These are phyloP conservation scores for Polymixis lichenea DNA, from an alignment of 2,888 invertebrate genomes.

Conservation along the genomic window DNA sequence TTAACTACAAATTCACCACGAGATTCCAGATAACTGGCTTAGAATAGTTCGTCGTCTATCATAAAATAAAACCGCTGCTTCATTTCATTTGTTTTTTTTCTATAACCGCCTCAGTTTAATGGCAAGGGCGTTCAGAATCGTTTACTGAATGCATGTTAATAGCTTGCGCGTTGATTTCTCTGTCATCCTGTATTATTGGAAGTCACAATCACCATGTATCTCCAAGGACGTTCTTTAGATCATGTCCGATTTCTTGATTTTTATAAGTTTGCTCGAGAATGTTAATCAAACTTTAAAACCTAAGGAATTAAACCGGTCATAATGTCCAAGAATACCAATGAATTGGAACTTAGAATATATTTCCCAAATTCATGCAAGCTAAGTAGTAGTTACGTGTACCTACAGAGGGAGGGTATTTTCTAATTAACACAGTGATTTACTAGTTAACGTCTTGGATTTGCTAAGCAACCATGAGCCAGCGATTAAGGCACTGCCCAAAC, in stretches of 20 bases:
- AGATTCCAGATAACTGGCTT: too few relatives aligned
- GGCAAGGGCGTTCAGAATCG: too few relatives aligned
- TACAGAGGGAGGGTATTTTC: neutral
- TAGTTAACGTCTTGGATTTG: neutral
- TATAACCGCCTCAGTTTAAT: too few relatives aligned
- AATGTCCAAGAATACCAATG: neutral
- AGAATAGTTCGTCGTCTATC: too few relatives aligned
- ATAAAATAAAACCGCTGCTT: too few relatives aligned
- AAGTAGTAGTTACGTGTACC: neutral
- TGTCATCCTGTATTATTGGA: neutral
- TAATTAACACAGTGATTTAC: constrained; percentile 26
- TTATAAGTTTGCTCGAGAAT: neutral
- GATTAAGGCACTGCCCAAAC: neutral
- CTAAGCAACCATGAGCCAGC: neutral
- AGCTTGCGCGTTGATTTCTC: too few relatives aligned
- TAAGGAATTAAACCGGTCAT: neutral
- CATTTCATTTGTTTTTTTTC: too few relatives aligned
- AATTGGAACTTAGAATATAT: constrained; percentile 1
- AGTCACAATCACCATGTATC: neutral
- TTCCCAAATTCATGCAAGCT: neutral
- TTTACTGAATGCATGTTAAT: too few relatives aligned
- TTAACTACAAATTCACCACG: too few relatives aligned
- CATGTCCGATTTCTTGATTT: neutral
- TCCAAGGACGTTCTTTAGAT: neutral
- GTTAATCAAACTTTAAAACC: neutral